Conservation (phyloP, 1,140 invertebrate species). For the Hirudo medicinalis region DNA sequence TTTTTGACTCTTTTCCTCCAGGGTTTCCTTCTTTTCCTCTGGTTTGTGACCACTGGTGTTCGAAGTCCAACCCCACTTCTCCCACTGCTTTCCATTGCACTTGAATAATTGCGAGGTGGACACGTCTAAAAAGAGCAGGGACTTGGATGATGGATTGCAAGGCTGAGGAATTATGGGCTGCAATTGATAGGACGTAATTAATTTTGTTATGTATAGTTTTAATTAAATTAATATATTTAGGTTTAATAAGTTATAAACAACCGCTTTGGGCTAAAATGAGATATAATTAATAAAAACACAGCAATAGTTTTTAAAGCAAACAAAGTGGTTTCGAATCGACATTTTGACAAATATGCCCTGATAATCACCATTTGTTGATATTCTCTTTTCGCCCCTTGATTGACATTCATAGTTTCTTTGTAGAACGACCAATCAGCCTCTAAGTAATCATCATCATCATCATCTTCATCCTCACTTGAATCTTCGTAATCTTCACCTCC, state of each 20-base stretch:
- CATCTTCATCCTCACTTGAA: conserved; percentile 9
- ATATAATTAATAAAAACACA: neutral
- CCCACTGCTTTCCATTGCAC: conserved; percentile 19
- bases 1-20: neutral
- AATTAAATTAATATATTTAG: neutral
- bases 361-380: neutral
- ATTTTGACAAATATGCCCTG: too few relatives aligned
- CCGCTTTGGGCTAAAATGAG: neutral
- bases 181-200: neutral
- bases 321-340: too few relatives aligned
- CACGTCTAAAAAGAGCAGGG: conserved; percentile 29
- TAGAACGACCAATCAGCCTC: conserved; percentile 3
- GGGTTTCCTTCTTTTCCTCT: neutral
- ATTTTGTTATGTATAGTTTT: neutral
- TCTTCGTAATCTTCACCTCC: conserved; percentile 3
- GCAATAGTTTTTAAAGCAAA: too few relatives aligned
- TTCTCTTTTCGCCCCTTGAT: neutral
- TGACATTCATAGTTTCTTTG: conserved; percentile 2
- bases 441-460: conserved; percentile 6
- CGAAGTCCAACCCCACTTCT: conserved; percentile 16
- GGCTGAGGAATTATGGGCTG: conserved; percentile 26
- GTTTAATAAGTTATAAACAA: neutral
- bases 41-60: neutral
- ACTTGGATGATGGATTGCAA: conserved; percentile 31
- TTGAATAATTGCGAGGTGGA: conserved; percentile 18